Evolutionary conservation across 2,113 vertebrate genomes (phyloP), one percentile per base, ranked within the genome.

Genomic region (Corydoras sp.): DNA sequence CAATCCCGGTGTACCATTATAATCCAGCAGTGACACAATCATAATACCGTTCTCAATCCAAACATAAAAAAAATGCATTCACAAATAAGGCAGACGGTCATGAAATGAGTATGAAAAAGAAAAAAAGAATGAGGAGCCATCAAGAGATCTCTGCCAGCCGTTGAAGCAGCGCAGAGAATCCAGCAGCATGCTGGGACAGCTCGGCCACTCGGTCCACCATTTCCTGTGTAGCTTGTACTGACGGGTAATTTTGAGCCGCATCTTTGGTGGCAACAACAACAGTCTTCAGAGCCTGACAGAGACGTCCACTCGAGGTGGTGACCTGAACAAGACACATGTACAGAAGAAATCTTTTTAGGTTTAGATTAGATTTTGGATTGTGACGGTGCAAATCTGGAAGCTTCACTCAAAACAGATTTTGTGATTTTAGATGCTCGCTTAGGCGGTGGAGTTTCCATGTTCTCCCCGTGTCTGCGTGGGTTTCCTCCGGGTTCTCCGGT

Each of bases 181-280:
- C 89, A 1, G 90, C 88, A 0, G 93, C 93, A 58, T 89, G 91
- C 65, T 90, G 91, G 29, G 91, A 92, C 58, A 96, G 89, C 76
- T 93, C 91, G 0, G 88, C 87, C 14, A 96, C 93, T 0, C 91
- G 83, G 66, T 92, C 88, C 3, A 88, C 86, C 92, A 95, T 93
- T 81, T 94, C 92, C 79, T 90, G 92, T 2, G 88, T 85, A 0
- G 91, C 92, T 0, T 91, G 82, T 11, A 88, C 81, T 0, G 93
- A 94, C 0, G 94, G 94, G 84, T 96, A 95, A 80, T 89, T 91
- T 65, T 94, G 86, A 24, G 93, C 94, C 0, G 93, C 94, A 0
- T 90, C 91, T 80, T 96, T 96, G 65, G 93, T 92, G 3, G 93
- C 91, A 59, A 93, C 89, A 1, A 95, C 94, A 0, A 94, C 91